Evolutionary conservation across 92 coral and sea anemone genomes (phyloP), one percentile per base, ranked within the genome.

Genomic region (Nematostella vectensis): DNA sequence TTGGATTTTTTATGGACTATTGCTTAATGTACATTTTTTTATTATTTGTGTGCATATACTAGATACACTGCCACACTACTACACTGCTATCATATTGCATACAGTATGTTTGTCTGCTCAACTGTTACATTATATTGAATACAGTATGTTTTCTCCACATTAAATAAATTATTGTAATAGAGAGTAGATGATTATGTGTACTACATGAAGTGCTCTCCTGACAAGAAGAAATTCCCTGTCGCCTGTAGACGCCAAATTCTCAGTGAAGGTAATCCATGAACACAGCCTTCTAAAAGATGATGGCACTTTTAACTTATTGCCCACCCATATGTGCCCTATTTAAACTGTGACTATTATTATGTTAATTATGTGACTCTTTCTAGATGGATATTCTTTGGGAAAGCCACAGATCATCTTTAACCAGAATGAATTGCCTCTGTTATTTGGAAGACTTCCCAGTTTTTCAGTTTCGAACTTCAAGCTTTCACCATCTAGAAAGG

Each of bases 401-500:
- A 67, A 71, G 17, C 88, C 83, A 11, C 83, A 85, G 52, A 76
- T 82, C n/a, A 85, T 85, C 33, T 76, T 85, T 10, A 76, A 85
- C 33, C 83, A 83, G 47, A 84, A 85, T 63, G 94, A 76, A 40
- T 62, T 91, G 31, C 62, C 59, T 27, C 65, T 80, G 49, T 59
- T 74, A 48, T 91, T 79, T 54, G 52, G 71, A 0, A 48, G n/a
- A n/a, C n/a, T n/a, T n/a, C n/a, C n/a, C n/a, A n/a, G 78, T 61
- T 81, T 91, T 23, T 63, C 71, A 23, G 85, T 91, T 29, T 71
- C 79, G 20, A 39, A 73, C 36, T 81, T 91, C 73, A 91, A 91
- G 57, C 63, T 91, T 30, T 81, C 98, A 2, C 95, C 98, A 23
- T 77, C 98, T 26, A 67, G 86, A 67, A 70, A 67, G 98, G 98